phyloP scores from a whole-genome alignment of 1,140 invertebrate genomes.

The Stenopsyche tienmushanensis region DNA sequence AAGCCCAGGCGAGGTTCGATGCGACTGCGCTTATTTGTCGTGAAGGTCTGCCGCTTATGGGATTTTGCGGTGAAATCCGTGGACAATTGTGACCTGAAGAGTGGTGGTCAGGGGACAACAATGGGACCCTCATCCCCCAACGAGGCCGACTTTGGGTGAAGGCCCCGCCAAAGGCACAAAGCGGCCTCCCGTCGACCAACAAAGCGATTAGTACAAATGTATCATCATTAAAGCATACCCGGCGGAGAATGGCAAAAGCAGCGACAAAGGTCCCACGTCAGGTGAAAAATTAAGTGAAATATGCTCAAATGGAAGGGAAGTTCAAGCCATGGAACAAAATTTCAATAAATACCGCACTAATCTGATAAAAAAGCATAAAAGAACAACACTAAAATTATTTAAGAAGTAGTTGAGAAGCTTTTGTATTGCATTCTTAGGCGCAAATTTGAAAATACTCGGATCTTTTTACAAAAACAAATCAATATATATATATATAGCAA shows the following conservation, averaged over 20 bases:
- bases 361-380: too few species aligned
- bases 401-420: too few species aligned
- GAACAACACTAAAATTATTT: too few species aligned
- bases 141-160: neutral
- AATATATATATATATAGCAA: too few species aligned
- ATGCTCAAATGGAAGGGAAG: neutral
- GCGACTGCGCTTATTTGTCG: neutral
- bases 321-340: neutral
- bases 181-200: constrained; percentile 12
- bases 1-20: neutral
- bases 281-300: constrained; percentile 33
- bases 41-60: neutral
- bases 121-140: constrained; percentile 7
- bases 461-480: too few species aligned
- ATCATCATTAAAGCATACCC: constrained; percentile 30
- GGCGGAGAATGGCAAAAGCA: constrained; percentile 28
- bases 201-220: constrained; percentile 32
- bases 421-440: too few species aligned
- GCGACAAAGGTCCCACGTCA: constrained; percentile 27
- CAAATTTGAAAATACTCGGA: too few species aligned
- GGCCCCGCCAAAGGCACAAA: constrained; percentile 14
- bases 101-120: constrained; percentile 2
- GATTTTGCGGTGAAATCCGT: neutral
- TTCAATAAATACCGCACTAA: neutral
- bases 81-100: neutral